Evolutionary conservation across 2,797 vertebrate species (phyloP), one percentile per base, ranked within the genome.

Genomic region (Nasua narica): DNA sequence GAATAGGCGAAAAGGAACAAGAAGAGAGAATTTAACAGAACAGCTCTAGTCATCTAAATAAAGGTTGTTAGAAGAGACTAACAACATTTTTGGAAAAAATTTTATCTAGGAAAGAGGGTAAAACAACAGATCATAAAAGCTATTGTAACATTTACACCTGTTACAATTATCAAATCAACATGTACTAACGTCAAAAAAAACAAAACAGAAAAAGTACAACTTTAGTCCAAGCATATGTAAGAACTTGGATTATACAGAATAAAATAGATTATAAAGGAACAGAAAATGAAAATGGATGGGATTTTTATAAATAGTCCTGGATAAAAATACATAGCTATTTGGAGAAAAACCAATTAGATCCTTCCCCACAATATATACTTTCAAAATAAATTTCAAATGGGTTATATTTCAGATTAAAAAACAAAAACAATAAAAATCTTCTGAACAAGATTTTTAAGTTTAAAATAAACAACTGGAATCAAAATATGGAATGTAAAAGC

Each of bases 351-450:
- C 81, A 85, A 82, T 84, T 72, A 94, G 21, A 92, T 13, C 23
- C 12, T 56, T 16, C 27, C 9, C n/a, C 25, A 37, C n/a, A 29
- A 62, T 19, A 85, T 32, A 84, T 15, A 89, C 13, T 76, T 90
- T 86, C 40, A 92, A 94, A 94, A 86, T 87, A 93, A 85, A 77
- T 81, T 87, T 81, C 65, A 96, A 10, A 84, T 46, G 43, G 12
- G 25, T 77, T 60, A n/a, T 78, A 10, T n/a, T 94, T 84, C 78
- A 92, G 29, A 78, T 60, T 92, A 46, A 87, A 95, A 87, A 50
- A 32, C 5, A 65, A 67, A 95, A 65, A 48, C 29, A 81, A 50
- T 48, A 89, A 94, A 91, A 95, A 70, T 10, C 1, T 27, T 94
- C 32, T 69, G 23, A 87, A 92, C 14, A 93, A 52, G 7, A 32